phyloP scores from a whole-genome alignment of 2,888 invertebrate species.

The Tiliacea citrago region DNA sequence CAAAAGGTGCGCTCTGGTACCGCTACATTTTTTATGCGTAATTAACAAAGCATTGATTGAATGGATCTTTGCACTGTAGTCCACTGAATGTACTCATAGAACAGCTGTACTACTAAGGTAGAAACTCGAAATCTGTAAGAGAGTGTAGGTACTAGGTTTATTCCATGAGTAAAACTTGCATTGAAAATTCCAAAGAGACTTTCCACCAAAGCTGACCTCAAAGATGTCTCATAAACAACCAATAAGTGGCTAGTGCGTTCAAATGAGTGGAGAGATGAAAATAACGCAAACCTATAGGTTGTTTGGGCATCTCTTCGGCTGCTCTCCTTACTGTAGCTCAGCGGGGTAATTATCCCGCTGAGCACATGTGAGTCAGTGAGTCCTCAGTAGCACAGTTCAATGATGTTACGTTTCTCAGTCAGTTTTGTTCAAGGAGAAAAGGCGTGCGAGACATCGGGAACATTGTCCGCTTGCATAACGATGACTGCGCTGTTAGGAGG shows the following conservation, averaged over 20 bases:
- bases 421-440: conserved; percentile 77
- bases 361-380: too few relatives aligned
- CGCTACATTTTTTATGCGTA: conserved; percentile 12
- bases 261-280: background rate
- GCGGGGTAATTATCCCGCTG: too few relatives aligned
- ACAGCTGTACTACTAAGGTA: background rate
- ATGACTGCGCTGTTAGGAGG: conserved; percentile 73
- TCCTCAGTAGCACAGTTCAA: conserved; percentile 84
- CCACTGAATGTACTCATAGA: background rate
- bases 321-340: too few relatives aligned
- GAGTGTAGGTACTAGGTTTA: background rate
- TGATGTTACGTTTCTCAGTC: conserved; percentile 84
- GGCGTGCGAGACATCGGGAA: conserved; percentile 84
- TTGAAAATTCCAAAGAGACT: background rate
- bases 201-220: background rate
- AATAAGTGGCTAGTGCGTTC: background rate
- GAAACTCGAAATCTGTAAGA: background rate
- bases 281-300: conserved; percentile 1
- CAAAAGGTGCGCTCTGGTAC: conserved; percentile 15
- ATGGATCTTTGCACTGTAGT: conserved; percentile 5
- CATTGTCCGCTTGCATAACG: conserved; percentile 82
- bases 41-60: conserved; percentile 23
- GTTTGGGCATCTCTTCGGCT: background rate
- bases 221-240: background rate
- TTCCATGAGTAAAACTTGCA: background rate